phyloP scores from a whole-genome alignment of 2,888 invertebrate genomes.

The Hartigia nigra region DNA sequence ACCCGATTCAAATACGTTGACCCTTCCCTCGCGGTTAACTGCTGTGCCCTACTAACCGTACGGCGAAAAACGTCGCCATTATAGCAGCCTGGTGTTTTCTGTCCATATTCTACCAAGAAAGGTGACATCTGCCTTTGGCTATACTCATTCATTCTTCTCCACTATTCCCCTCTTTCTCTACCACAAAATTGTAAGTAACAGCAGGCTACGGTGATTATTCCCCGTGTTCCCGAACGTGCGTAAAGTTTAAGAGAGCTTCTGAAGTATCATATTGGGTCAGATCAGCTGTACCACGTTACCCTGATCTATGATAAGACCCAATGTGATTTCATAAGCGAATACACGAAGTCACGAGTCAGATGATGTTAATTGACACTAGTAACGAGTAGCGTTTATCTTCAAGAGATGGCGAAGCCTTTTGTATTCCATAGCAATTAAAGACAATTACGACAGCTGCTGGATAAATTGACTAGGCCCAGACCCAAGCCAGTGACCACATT shows the following conservation, averaged over 20 bases:
- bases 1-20: constrained; percentile 52
- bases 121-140: not conserved
- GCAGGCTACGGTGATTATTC: not conserved
- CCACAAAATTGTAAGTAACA: not conserved
- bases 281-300: not conserved
- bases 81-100: not conserved
- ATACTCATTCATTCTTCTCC: not conserved
- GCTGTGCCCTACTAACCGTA: constrained; percentile 56
- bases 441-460: constrained; percentile 49
- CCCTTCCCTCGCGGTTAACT: constrained; percentile 50
- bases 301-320: not conserved
- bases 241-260: not conserved
- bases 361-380: not conserved
- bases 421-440: constrained; percentile 54
- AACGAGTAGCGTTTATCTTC: constrained; percentile 4
- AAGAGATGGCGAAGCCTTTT: constrained; percentile 31
- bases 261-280: not conserved
- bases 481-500: not conserved
- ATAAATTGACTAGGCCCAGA: not conserved
- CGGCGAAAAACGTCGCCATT: constrained; percentile 31
- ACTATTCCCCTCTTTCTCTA: not conserved
- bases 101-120: not conserved
- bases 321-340: not conserved
- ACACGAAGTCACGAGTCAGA: not conserved
- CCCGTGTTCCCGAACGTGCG: not conserved